Evolutionary conservation across 2,888 invertebrate species (phyloP).

Genomic region (Metopia argyrocephala): DNA sequence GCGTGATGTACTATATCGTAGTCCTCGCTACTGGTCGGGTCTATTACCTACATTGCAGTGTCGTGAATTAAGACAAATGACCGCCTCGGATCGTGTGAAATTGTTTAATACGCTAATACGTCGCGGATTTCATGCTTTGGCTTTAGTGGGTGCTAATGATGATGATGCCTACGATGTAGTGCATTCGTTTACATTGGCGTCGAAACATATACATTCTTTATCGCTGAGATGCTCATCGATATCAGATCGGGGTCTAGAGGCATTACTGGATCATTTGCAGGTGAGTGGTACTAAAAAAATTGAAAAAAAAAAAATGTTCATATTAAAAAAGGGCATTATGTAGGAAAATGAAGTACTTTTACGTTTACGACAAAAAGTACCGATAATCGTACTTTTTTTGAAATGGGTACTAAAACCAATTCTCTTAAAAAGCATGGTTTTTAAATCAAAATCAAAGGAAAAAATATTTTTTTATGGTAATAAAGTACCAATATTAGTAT

Average conservation of each 20-base stretch:
- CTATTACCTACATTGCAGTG: constrained; percentile 92
- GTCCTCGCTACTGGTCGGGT: constrained; percentile 92
- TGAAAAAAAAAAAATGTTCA: too few relatives aligned
- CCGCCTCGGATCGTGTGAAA: constrained; percentile 81
- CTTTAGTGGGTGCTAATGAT: constrained; percentile 91
- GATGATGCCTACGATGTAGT: constrained; percentile 93
- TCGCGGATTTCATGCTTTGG: constrained; percentile 91
- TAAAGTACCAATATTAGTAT: too few relatives aligned
- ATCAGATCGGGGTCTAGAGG: constrained; percentile 93
- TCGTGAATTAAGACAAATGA: constrained; percentile 86
- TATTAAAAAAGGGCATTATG: too few relatives aligned
- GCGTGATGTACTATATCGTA: constrained; percentile 92
- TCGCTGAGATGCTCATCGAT: constrained; percentile 93
- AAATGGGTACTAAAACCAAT: too few relatives aligned
- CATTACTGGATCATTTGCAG: constrained; percentile 92
- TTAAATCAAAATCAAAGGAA: too few relatives aligned
- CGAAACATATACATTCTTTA: constrained; percentile 90
- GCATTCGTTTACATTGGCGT: constrained; percentile 89
- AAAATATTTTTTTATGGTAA: too few relatives aligned
- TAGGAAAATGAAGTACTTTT: too few relatives aligned
- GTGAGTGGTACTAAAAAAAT: constrained; percentile 79
- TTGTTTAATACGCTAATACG: constrained; percentile 90
- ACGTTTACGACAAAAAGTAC: too few relatives aligned
- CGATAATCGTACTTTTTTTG: too few relatives aligned
- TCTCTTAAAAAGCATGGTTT: too few relatives aligned